A percentile compares a stretch with the other conserved stretches of the same genome.
phyloP scores from a whole-genome alignment of 2,888 invertebrate genomes.

The Luperina testacea region DNA sequence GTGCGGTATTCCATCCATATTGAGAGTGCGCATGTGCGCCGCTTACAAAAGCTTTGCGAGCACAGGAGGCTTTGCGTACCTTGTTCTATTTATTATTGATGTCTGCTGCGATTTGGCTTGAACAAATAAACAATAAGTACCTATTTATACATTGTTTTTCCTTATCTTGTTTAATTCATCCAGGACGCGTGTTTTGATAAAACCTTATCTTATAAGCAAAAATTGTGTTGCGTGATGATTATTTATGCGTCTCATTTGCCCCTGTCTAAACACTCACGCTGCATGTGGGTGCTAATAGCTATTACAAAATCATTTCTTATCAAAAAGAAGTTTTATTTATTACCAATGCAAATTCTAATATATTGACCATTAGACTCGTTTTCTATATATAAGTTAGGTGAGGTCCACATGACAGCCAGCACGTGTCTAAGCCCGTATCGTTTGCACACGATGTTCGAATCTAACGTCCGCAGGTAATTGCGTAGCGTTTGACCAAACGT shows the following conservation, averaged over 20 bases:
- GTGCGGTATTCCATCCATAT: constrained; percentile 81
- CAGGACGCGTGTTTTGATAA: constrained; percentile 3
- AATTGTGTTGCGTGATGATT: background rate
- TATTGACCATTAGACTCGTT: constrained; percentile 32
- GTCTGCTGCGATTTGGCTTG: constrained; percentile 76
- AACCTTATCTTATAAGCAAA: background rate
- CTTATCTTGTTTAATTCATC: constrained; percentile 39
- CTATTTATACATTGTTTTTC: constrained; percentile 37
- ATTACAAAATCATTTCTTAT: constrained; percentile 48
- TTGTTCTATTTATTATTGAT: constrained; percentile 81
- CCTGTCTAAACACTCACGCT: constrained; percentile 7
- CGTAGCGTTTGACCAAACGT: constrained; percentile 83
- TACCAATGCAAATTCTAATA: constrained; percentile 31
- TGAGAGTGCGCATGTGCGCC: constrained; percentile 85
- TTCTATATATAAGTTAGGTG: constrained; percentile 40
- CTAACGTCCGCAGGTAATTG: constrained; percentile 83
- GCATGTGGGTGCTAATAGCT: constrained; percentile 53
- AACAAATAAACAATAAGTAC: constrained; percentile 51
- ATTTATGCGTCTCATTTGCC: constrained; percentile 17
- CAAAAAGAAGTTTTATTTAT: constrained; percentile 41
- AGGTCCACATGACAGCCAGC: constrained; percentile 65
- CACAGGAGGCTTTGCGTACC: constrained; percentile 79
- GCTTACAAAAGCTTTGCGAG: constrained; percentile 79
- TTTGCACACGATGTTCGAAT: constrained; percentile 73
- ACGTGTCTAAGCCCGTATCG: constrained; percentile 86